A percentile compares a stretch with the other conserved stretches of the same genome.
These are phyloP conservation scores for Plecotus auritus DNA, from an alignment of 2,113 vertebrate species.

Conservation along the genomic window DNA sequence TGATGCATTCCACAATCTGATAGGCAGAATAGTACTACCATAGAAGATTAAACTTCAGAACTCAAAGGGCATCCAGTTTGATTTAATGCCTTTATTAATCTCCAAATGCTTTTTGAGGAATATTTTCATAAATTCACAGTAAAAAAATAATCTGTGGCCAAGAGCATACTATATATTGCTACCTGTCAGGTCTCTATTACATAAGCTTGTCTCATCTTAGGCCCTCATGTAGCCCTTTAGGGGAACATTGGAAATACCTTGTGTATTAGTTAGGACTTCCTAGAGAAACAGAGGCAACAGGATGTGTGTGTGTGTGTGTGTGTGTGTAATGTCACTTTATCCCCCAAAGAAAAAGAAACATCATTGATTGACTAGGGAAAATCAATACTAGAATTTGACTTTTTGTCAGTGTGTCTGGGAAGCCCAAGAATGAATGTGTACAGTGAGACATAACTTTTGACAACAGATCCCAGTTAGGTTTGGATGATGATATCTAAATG, in stretches of 20 bases:
- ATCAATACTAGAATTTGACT: background rate
- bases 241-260: background rate
- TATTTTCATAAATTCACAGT: background rate
- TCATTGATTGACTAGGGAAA: background rate
- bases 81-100: slow-evolving; percentile 20
- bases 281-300: background rate
- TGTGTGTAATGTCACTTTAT: background rate
- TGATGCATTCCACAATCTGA: background rate
- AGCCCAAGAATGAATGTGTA: background rate
- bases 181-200: background rate
- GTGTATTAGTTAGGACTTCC: background rate
- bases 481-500: background rate
- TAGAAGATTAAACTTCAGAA: slow-evolving; percentile 15
- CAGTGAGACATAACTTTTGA: background rate
- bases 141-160: background rate
- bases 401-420: background rate
- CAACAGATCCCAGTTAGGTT: background rate
- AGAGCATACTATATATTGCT: background rate
- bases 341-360: background rate
- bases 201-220: background rate
- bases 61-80: background rate
- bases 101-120: slow-evolving; percentile 17
- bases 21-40: background rate
- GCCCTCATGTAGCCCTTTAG: background rate
- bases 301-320: background rate